phyloP scores from a whole-genome alignment of 2,113 vertebrate species.

The Pachycephala philippinensis region DNA sequence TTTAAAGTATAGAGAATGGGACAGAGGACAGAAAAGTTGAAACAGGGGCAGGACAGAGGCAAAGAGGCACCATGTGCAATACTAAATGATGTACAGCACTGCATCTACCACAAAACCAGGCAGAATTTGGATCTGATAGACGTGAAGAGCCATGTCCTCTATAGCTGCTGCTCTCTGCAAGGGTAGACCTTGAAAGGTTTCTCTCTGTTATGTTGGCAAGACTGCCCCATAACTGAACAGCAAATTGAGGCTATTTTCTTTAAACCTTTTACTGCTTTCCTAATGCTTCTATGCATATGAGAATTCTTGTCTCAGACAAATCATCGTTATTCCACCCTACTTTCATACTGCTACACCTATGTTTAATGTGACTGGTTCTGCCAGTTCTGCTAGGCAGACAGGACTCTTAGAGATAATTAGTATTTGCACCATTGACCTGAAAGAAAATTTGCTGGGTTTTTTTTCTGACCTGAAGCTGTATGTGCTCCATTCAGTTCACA shows the following conservation, averaged over 20 bases:
- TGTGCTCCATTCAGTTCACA: not conserved
- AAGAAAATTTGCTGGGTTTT: not conserved
- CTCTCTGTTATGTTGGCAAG: not conserved
- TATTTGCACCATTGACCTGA: not conserved
- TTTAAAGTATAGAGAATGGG: not conserved
- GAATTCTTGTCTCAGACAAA: not conserved
- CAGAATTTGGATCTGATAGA: not conserved
- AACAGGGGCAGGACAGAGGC: not conserved
- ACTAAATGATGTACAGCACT: not conserved
- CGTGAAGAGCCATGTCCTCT: not conserved
- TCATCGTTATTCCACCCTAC: not conserved
- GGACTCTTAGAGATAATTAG: not conserved
- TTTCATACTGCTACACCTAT: not conserved
- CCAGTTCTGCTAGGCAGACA: constrained; percentile 25
- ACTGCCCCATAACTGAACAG: not conserved
- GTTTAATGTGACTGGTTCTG: constrained; percentile 5
- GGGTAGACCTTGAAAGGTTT: not conserved
- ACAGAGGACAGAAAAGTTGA: not conserved
- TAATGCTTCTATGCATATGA: not conserved
- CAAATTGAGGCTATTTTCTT: not conserved
- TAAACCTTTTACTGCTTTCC: not conserved
- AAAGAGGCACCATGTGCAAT: not conserved
- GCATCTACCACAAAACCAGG: not conserved
- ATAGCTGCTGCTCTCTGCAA: not conserved
- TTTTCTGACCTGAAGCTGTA: not conserved